A percentile compares a stretch with the other conserved stretches of the same genome.
phyloP scores from a whole-genome alignment of 2,113 vertebrate species.

The Athene cunicularia region DNA sequence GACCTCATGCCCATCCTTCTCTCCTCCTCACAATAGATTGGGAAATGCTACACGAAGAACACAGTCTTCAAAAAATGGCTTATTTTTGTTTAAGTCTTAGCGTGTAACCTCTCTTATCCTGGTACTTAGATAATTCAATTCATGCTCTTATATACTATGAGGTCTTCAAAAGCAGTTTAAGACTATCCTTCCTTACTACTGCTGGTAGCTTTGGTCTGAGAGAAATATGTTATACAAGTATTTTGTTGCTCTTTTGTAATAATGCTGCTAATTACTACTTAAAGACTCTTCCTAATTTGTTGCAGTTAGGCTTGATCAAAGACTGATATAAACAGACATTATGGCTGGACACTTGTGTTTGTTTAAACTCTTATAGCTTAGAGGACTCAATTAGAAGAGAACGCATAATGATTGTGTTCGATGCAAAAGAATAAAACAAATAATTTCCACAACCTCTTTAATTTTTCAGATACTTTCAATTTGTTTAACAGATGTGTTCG shows the following conservation, averaged over 20 bases:
- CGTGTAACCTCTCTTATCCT: not conserved
- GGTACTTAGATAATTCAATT: not conserved
- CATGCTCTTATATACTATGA: not conserved
- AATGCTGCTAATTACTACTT: slow-evolving; percentile 22
- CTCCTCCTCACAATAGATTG: not conserved
- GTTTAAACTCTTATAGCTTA: slow-evolving; percentile 34
- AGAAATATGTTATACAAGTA: not conserved
- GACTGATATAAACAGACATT: slow-evolving; percentile 29
- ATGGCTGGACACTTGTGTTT: slow-evolving; percentile 28
- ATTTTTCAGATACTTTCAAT: slow-evolving; percentile 59
- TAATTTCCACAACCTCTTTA: slow-evolving; percentile 34
- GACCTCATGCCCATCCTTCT: not conserved
- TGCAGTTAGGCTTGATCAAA: slow-evolving; percentile 47
- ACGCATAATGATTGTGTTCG: not conserved
- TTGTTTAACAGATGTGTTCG: slow-evolving; percentile 45
- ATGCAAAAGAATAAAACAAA: slow-evolving; percentile 1
- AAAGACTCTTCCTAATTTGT: slow-evolving; percentile 17
- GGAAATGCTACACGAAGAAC: not conserved
- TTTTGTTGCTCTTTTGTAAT: slow-evolving; percentile 8
- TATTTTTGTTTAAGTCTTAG: not conserved
- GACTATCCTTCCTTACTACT: not conserved
- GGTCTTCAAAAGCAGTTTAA: not conserved
- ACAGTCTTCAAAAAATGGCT: not conserved
- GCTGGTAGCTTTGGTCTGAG: not conserved
- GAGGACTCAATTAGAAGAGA: slow-evolving; percentile 12